These are phyloP conservation scores for Clarias laeviceps DNA, from an alignment of 2,797 vertebrate species.

Conservation along the genomic window DNA sequence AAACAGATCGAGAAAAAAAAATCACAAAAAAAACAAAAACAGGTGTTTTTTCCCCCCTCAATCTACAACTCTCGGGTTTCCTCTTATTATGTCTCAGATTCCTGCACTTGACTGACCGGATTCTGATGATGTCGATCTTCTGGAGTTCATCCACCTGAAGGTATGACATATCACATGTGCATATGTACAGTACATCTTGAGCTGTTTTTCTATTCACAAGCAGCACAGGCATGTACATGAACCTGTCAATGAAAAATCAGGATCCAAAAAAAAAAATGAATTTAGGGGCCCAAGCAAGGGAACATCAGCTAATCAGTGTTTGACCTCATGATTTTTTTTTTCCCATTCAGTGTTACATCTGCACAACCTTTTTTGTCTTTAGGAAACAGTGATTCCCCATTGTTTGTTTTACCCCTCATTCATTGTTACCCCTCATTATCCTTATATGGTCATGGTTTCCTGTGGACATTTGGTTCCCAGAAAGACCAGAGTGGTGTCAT, in stretches of 20 bases:
- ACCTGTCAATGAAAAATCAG: too few relatives aligned
- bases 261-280: constrained; percentile 36
- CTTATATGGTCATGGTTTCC: neutral
- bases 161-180: neutral
- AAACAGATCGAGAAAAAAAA: neutral
- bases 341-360: neutral
- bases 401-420: too few relatives aligned
- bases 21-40: too few relatives aligned
- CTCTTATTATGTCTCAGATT: neutral
- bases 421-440: neutral
- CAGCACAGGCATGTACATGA: too few relatives aligned
- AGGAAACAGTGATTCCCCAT: too few relatives aligned
- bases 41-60: neutral
- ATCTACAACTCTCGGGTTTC: neutral
- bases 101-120: neutral
- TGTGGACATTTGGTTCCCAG: neutral
- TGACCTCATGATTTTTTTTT: neutral
- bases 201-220: neutral
- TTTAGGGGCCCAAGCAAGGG: neutral
- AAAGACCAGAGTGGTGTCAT: neutral
- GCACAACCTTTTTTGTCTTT: neutral
- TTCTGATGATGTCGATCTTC: neutral
- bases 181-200: too few relatives aligned
- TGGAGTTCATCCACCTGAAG: neutral
- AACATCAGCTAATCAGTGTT: constrained; percentile 8